Percentiles rank a stretch among this genome's conserved stretches.
Evolutionary conservation across 2,888 invertebrate species (phyloP).

Genomic region (Drosophila seclusa): DNA sequence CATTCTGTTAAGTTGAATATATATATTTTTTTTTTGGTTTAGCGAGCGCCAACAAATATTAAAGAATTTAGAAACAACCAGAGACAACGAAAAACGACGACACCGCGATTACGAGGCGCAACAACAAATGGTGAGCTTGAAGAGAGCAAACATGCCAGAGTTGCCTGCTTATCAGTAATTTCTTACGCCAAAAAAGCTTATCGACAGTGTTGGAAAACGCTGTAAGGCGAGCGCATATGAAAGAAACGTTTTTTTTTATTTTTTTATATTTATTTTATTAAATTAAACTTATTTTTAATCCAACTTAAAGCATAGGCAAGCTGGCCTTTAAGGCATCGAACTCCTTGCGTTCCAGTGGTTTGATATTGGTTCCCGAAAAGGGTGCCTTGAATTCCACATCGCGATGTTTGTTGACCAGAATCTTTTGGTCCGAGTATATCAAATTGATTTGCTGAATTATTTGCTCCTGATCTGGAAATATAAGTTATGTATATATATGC

Average conservation of each 20-base stretch:
- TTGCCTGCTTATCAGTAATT: conserved; percentile 33
- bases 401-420: conserved; percentile 83
- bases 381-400: conserved; percentile 83
- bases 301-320: conserved; percentile 75
- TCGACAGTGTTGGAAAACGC: conserved; percentile 31
- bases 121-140: conserved; percentile 63
- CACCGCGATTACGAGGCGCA: conserved; percentile 71
- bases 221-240: conserved; percentile 3
- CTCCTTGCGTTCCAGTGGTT: conserved; percentile 82
- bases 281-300: not conserved
- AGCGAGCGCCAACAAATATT: conserved; percentile 50
- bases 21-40: conserved; percentile 14
- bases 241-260: conserved; percentile 20
- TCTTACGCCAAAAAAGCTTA: conserved; percentile 53
- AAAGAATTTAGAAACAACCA: conserved; percentile 54
- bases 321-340: conserved; percentile 80
- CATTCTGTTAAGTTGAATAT: conserved; percentile 29
- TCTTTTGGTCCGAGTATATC: conserved; percentile 83
- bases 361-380: conserved; percentile 82
- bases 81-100: conserved; percentile 68
- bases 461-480: conserved; percentile 80
- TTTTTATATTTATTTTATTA: conserved; percentile 16
- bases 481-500: not conserved
- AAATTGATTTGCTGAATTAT: conserved; percentile 83
- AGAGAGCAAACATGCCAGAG: conserved; percentile 49